phyloP scores from a whole-genome alignment of 2,113 vertebrate genomes.

The Ellobius talpinus region DNA sequence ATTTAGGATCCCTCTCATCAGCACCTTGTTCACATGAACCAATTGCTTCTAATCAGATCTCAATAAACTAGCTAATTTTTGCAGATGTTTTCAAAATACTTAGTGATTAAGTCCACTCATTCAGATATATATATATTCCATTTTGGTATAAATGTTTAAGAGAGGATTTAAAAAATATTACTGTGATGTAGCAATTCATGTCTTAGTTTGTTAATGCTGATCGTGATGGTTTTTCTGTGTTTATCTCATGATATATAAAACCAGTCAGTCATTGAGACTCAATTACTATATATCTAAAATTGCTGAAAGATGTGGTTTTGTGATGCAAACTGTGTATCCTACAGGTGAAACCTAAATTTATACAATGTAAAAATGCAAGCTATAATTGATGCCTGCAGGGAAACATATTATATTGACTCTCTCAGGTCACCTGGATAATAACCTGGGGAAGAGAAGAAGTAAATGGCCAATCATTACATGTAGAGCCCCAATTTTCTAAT shows the following conservation, averaged over 20 bases:
- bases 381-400: slow-evolving; percentile 50
- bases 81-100: slow-evolving; percentile 38
- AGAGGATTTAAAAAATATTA: neutral
- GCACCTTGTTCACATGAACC: neutral
- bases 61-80: neutral
- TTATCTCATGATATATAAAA: slow-evolving; percentile 15
- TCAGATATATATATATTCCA: neutral
- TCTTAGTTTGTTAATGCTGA: slow-evolving; percentile 6
- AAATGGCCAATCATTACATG: neutral
- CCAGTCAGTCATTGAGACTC: neutral
- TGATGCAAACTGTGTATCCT: slow-evolving; percentile 21
- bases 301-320: slow-evolving; percentile 27
- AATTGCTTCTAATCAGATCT: slow-evolving; percentile 38
- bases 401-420: neutral
- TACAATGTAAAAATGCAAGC: slow-evolving; percentile 39
- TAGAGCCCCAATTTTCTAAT: slow-evolving; percentile 10
- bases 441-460: neutral
- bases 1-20: neutral
- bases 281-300: slow-evolving; percentile 32
- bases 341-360: slow-evolving; percentile 57
- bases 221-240: neutral
- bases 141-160: slow-evolving; percentile 7
- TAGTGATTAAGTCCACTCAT: slow-evolving; percentile 3
- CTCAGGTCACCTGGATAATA: neutral
- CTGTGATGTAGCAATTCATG: neutral